Evolutionary conservation across 2,797 vertebrate species (phyloP).

Genomic region (Gorsachius magnificus): DNA sequence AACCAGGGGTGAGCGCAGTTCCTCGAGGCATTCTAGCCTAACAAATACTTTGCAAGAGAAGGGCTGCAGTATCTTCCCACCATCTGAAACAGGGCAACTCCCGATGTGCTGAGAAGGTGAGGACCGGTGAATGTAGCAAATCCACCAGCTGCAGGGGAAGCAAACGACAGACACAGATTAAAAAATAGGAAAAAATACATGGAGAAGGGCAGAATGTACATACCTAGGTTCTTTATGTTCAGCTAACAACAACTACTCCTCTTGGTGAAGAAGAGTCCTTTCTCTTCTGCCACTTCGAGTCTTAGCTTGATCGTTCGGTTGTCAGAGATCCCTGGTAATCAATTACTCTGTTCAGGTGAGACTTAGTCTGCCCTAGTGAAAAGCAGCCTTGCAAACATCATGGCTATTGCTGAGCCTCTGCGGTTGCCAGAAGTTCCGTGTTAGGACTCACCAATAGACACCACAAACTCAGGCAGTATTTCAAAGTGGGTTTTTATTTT

Average conservation of each 20-base stretch:
- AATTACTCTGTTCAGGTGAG: not conserved
- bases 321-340: not conserved
- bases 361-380: not conserved
- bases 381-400: not conserved
- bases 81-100: not conserved
- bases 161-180: not conserved
- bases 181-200: not conserved
- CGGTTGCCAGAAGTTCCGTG: not conserved
- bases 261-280: not conserved
- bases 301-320: not conserved
- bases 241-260: not conserved
- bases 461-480: not conserved
- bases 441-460: not conserved
- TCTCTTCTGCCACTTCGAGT: not conserved
- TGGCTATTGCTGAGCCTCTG: not conserved
- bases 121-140: not conserved
- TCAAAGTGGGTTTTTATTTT: constrained; percentile 5
- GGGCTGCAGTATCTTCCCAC: not conserved
- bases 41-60: not conserved
- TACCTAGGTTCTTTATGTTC: not conserved
- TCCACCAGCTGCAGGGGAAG: not conserved
- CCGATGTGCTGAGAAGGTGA: not conserved
- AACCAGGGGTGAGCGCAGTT: fast-evolving
- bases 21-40: not conserved
- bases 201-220: not conserved